Base-by-base conservation (phyloP, 2,113 vertebrate species). In the Crotophaga sulcirostris region DNA sequence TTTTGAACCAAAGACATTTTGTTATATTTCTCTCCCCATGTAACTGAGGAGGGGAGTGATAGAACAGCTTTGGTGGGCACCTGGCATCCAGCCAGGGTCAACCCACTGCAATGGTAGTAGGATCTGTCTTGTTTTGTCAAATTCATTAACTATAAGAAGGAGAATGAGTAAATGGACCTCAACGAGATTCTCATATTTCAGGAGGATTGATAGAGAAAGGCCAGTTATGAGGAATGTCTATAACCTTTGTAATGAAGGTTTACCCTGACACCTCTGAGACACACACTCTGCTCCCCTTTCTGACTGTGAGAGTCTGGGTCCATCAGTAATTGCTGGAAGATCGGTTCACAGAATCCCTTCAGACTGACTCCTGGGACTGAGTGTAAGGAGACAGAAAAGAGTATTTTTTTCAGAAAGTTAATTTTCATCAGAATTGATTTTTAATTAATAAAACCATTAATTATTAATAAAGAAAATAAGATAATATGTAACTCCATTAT, bases 151-250 rank as follows among this genome's bases (percentile, higher is more conserved):
- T 75, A 60, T 26, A 54, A 34, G 49, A 89, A 34, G 31, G 47
- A 82, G 70, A 79, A 87, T 44, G 69, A 93, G 70, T 89, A 82
- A 87, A 91, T 36, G 62, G 62, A 83, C 82, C 45, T 82, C 75
- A 29, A 4, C 34, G 87, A 58, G 63, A 84, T 69, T 93, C 89
- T 96, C 74, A 33, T 87, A 45, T 93, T 94, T 96, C 87, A 82
- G 81, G 70, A 95, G 66, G 89, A 76, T 55, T 87, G 89, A 87
- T 28, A 75, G 81, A 93, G 63, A 1, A 2, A 49, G 74, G 24
- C 33, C 54, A 82, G 67, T 36, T 66, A 51, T 72, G 54, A 89
- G 78, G 79, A 91, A 83, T 47, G 6, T 42, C 4, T 80, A 66
- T 58, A 89, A 84, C 34, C 26, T 66, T 29, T 40, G 63, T 34